A percentile compares a stretch with the other conserved stretches of the same genome.
These are phyloP conservation scores for Microdon myrmicae DNA, from an alignment of 2,888 invertebrate species.

Conservation along the genomic window DNA sequence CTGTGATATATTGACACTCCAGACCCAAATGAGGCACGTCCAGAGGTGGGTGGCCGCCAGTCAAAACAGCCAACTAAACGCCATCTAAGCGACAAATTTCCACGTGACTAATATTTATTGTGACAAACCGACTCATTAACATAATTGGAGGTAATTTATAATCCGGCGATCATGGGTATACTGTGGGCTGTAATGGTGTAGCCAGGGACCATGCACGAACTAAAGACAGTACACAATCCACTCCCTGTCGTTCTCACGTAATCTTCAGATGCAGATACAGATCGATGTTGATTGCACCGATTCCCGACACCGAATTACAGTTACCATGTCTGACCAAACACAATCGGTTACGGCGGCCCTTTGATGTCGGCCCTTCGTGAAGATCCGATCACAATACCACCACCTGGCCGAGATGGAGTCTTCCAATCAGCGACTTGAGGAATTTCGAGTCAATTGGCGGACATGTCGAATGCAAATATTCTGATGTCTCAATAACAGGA, in stretches of 20 bases:
- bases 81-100: constrained; percentile 40
- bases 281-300: constrained; percentile 24
- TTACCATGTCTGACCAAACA: constrained; percentile 15
- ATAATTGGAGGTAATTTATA: constrained; percentile 57
- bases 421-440: constrained; percentile 4
- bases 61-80: constrained; percentile 31
- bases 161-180: constrained; percentile 1
- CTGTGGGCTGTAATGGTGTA: constrained; percentile 12
- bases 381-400: no score
- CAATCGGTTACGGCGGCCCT: constrained; percentile 8
- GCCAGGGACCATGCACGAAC: no score
- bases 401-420: constrained; percentile 3
- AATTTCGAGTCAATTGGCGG: constrained; percentile 3
- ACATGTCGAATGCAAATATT: constrained; percentile 31
- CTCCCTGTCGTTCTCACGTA: not conserved
- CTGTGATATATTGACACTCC: constrained; percentile 39
- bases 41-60: constrained; percentile 41
- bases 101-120: constrained; percentile 50
- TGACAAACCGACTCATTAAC: constrained; percentile 55
- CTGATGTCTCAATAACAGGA: constrained; percentile 28
- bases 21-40: constrained; percentile 34
- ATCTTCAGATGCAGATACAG: constrained; percentile 34
- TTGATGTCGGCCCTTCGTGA: constrained; percentile 11
- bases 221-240: no score
- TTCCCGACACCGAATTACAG: constrained; percentile 17